Conservation (phyloP, 2,113 vertebrate genomes). For the Myrmecophaga tridactyla region DNA sequence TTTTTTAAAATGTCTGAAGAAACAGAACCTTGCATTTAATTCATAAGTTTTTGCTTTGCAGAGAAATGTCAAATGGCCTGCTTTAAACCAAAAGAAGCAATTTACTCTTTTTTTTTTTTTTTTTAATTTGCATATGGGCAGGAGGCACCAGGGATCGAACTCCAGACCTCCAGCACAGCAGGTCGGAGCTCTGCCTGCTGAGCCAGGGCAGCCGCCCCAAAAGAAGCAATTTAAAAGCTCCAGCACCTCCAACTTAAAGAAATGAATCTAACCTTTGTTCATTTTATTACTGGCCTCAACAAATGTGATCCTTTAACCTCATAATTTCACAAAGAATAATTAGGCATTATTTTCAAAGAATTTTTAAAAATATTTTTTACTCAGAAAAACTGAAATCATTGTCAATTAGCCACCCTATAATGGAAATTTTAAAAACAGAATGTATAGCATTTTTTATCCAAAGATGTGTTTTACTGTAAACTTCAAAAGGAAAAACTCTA, state of each 20-base stretch:
- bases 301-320: neutral
- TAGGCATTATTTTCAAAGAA: slow-evolving; percentile 36
- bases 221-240: neutral
- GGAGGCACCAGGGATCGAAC: no score
- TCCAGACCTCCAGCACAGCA: no score
- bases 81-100: slow-evolving; percentile 15
- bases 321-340: slow-evolving; percentile 42
- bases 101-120: no score
- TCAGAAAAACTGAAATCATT: slow-evolving; percentile 31
- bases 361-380: slow-evolving; percentile 35
- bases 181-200: no score
- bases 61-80: neutral
- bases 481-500: slow-evolving; percentile 22
- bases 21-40: slow-evolving; percentile 38
- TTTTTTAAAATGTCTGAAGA: slow-evolving; percentile 6
- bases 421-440: neutral
- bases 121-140: no score
- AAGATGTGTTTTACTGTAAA: slow-evolving; percentile 28
- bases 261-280: slow-evolving; percentile 37
- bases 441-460: neutral
- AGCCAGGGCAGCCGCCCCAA: no score
- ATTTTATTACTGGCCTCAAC: neutral
- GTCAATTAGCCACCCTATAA: neutral
- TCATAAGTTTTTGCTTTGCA: neutral
- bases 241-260: neutral